Conservation (phyloP, 1,140 invertebrate species). For the Drosophila fuyamai region DNA sequence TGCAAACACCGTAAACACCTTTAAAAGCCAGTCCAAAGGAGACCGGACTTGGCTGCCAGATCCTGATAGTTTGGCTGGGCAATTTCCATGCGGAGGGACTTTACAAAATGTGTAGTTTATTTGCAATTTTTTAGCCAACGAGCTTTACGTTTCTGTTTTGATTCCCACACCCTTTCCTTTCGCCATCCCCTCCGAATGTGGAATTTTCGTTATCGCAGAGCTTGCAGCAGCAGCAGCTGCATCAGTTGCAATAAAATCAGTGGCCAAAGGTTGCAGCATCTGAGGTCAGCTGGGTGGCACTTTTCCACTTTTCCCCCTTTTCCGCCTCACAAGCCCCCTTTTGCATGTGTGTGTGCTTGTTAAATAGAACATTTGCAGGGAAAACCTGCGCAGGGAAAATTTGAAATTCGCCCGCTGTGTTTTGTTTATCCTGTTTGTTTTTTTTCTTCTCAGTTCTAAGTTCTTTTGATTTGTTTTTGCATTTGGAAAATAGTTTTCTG, state of each 20-base stretch:
- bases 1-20: constrained; percentile 78
- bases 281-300: constrained; percentile 74
- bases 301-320: constrained; percentile 15
- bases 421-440: constrained; percentile 28
- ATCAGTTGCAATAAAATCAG: constrained; percentile 80
- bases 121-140: constrained; percentile 81
- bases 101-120: constrained; percentile 78
- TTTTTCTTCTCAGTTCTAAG: constrained; percentile 1
- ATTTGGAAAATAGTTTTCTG: constrained; percentile 70
- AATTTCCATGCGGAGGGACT: constrained; percentile 64
- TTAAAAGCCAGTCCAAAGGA: constrained; percentile 51
- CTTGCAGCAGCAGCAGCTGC: constrained; percentile 77
- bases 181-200: constrained; percentile 46
- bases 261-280: constrained; percentile 80
- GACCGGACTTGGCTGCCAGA: constrained; percentile 63
- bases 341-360: constrained; percentile 52
- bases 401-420: constrained; percentile 67
- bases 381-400: constrained; percentile 69
- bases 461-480: constrained; percentile 33
- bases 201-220: constrained; percentile 77
- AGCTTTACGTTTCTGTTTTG: constrained; percentile 74
- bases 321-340: not conserved
- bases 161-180: constrained; percentile 7
- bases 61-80: constrained; percentile 72
- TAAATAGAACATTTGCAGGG: constrained; percentile 77